Base-by-base conservation (phyloP, 2,797 vertebrate species). In the Discoglossus pictus region DNA sequence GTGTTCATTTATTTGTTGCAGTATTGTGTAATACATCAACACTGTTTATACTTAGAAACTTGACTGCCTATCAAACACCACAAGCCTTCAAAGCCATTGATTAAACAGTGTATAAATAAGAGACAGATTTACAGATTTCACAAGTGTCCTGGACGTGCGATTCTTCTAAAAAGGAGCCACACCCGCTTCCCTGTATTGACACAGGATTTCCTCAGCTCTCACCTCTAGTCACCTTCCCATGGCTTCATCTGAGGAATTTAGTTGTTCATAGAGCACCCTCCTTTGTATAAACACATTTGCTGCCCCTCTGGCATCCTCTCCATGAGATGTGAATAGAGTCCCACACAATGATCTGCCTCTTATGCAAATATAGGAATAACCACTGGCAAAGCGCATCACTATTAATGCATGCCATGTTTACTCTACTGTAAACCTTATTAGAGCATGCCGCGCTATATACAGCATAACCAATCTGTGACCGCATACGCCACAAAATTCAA, bases 161-260 rank as follows among this genome's bases (percentile, higher is more conserved):
- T 58, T 20, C 34, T 25, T 27, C 38, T 59, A 59, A 35, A 61
- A 25, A 47, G 27, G 16, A 47, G 31, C 13, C 31, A 39, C 66
- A 62, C 59, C 66, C 21, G 43, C 51, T 55, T 69, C 58, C 56
- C 39, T 47, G 43, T 47, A 53, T 36, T 36, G 31, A 61, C 66
- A 54, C 38, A 61, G 48, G 50, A 69, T 69, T 69, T 69, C 50
- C 59, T 62, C 25, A 4, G 15, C 36, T 17, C 39, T 68, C 50
- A 31, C 48, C 59, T 55, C 50, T 62, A 48, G 17, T 39, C 34
- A 61, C 48, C 58, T 55, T 61, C 35, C 42, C 27, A 21, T 27
- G 31, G 23, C 23, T 3, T 23, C 42, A 36, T 17, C 17, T 12
- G 39, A 12, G 7, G 39, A 40, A 15, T 15, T 1, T 3, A 2